Base-by-base conservation (phyloP, 2,888 invertebrate genomes). In the Acrobasis repandana region DNA sequence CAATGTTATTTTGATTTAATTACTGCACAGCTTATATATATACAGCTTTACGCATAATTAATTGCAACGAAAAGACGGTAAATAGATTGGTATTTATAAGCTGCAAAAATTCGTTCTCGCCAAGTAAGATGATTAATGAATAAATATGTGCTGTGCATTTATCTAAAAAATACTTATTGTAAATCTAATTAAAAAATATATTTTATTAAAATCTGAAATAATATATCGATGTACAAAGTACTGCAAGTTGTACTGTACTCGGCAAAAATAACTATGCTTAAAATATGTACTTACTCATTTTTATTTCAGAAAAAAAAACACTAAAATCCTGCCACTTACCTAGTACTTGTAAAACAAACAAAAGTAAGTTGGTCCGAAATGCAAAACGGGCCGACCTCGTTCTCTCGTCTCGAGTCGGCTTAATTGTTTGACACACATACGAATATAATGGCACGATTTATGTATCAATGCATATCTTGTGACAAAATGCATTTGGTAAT, bases 381-480 rank as follows among this genome's bases (percentile, higher is more conserved):
- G 72, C 73, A 73, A 79, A 81, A 77, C 72, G 73, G 72, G 58
- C 63, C 64, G 78, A 67, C 77, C 79, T 78, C 73, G 75, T 76
- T 80, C 70, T 63, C 66, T 67, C 62, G 67, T 69, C 60, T 67
- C 64, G 65, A 61, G 62, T 62, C 70, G 68, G 61, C 65, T 66
- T 70, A 69, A 69, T 73, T 72, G 71, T 72, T 28, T 70, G 72
- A 72, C 76, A 72, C 63, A 73, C 76, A 71, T 73, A 64, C 62
- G 54, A 64, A 61, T 68, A 63, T 76, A 69, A 70, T 61, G 57
- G 64, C 65, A 62, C 60, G 60, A 64, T 65, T 62, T 49, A 64
- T 60, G 60, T 63, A 64, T 63, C 49, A 60, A 64, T 63, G 64
- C 58, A 20, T n/a, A 43, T 66, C 62, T 62, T 65, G 62, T 68